phyloP scores from a whole-genome alignment of 2,888 invertebrate species.

The Busseola fusca region DNA sequence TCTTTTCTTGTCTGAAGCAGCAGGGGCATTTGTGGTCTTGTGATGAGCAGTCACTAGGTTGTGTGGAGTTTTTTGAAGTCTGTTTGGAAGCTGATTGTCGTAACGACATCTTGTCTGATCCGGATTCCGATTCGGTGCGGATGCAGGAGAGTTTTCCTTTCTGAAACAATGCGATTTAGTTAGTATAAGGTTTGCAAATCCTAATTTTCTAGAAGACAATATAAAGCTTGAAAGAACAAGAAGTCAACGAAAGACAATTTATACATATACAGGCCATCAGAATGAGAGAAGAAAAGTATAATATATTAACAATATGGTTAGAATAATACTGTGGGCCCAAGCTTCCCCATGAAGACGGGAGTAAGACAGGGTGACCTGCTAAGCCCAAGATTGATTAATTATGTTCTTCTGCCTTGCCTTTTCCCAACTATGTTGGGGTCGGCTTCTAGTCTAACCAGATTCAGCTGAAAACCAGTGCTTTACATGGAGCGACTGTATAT shows the following conservation, averaged over 20 bases:
- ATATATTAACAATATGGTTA: no score
- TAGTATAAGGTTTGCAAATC: not conserved
- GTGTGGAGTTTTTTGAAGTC: constrained; percentile 76
- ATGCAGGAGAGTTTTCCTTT: constrained; percentile 83
- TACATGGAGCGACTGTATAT: no score
- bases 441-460: no score
- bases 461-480: no score
- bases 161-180: constrained; percentile 76
- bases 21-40: constrained; percentile 84
- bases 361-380: not conserved
- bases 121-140: constrained; percentile 85
- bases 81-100: constrained; percentile 82
- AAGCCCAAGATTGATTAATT: not conserved
- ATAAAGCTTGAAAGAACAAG: not conserved
- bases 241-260: no score
- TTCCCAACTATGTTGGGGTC: no score
- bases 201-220: not conserved
- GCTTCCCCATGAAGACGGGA: not conserved
- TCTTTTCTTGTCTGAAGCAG: constrained; percentile 79
- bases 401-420: no score
- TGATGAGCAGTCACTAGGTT: constrained; percentile 78
- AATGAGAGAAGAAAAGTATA: no score
- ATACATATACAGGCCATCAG: no score
- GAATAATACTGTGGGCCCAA: not conserved
- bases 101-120: constrained; percentile 83